Evolutionary conservation across 2,113 vertebrate genomes (phyloP), one percentile per base, ranked within the genome.

Genomic region (Notiomystis cincta): DNA sequence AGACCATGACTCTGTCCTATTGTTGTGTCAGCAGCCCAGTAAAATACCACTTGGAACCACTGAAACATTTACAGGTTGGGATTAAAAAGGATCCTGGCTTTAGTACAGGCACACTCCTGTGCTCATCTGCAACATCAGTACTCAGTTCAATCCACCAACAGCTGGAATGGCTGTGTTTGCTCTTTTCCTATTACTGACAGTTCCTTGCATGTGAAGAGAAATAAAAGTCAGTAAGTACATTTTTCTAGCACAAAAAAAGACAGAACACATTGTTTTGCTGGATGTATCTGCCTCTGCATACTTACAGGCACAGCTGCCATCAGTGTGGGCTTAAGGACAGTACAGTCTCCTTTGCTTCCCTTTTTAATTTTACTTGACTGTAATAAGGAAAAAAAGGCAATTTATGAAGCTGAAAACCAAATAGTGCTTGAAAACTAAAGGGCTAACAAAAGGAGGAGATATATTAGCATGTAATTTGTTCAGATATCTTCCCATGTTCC

Each of bases 341-440:
- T 96, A 58, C 98, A 98, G 64, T 98, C 98, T 65, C 98, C 98
- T 97, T 98, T 98, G 96, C 98, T 98, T 93, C 98, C 98, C 69
- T 98, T 98, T 93, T 98, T 98, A 90, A 98, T 98, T 97, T 98
- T 98, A 95, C 98, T 98, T 71, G 98, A 98, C 98, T 98, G 96
- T 16, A 97, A 97, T 33, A 90, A 53, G 18, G 37, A 90, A 82
- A 96, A 85, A 45, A 33, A 3, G 27, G 62, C 37, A 72, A 60
- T 71, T 82, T 30, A 91, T 40, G 15, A 90, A 79, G 38, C 33
- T 73, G 38, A 87, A 72, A 64, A 82, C 1, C 2, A 72, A 57
- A 44, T 17, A 66, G 23, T 21, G 65, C 30, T 89, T 67, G 62
- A 85, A 33, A 54, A 75, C 48, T 24, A 19, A 80, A 89, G 6